phyloP scores from a whole-genome alignment of 2,113 vertebrate species.

The Myrmecobius fasciatus region DNA sequence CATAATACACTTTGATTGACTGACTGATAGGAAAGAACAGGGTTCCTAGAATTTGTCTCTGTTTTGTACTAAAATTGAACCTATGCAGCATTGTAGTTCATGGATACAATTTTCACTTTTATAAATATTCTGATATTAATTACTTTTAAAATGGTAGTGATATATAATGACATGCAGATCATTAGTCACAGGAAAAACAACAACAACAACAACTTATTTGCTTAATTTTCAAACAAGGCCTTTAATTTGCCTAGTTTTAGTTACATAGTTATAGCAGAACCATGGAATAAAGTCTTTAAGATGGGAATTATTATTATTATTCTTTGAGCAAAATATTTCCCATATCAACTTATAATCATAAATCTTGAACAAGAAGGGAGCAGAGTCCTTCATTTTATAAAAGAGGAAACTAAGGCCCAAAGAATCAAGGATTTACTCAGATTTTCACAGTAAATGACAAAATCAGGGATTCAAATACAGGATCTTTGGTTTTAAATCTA shows the following conservation, averaged over 20 bases:
- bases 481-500: background rate
- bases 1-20: background rate
- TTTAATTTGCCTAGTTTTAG: background rate
- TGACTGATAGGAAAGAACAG: background rate
- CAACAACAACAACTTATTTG: background rate
- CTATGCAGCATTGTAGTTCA: background rate
- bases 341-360: background rate
- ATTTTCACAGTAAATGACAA: background rate
- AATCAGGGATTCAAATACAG: background rate
- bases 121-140: slow-evolving; percentile 24
- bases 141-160: background rate
- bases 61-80: background rate
- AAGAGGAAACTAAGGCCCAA: background rate
- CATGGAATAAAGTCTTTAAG: background rate
- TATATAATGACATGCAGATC: background rate
- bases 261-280: background rate
- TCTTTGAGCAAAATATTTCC: background rate
- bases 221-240: background rate
- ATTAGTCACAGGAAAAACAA: background rate
- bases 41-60: background rate
- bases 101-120: background rate
- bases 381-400: background rate
- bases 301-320: background rate
- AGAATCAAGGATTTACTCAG: background rate
- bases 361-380: background rate